Conservation (phyloP, 1,140 invertebrate species). For the Lanistes nyassanus region DNA sequence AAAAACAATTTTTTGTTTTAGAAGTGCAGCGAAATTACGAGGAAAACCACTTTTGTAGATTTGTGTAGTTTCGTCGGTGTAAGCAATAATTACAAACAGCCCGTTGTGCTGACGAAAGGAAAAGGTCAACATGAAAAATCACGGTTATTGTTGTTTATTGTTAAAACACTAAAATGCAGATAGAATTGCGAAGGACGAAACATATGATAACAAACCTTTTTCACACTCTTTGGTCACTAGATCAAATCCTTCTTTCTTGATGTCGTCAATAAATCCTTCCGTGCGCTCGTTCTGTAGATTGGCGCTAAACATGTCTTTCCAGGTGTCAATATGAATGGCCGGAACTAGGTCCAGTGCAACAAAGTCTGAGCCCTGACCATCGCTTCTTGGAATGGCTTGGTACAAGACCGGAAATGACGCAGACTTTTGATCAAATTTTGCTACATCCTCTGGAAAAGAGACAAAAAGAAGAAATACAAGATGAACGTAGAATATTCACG, state of each 20-base stretch:
- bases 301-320: neutral
- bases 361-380: neutral
- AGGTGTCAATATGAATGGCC: neutral
- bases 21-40: too few relatives aligned
- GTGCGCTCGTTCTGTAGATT: neutral
- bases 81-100: neutral
- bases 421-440: neutral
- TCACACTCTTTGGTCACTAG: constrained; percentile 11
- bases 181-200: neutral
- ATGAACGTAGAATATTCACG: too few relatives aligned
- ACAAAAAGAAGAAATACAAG: neutral
- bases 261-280: neutral
- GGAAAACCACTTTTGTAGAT: too few relatives aligned
- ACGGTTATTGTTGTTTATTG: neutral
- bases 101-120: neutral
- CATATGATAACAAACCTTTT: neutral
- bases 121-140: neutral
- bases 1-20: too few relatives aligned
- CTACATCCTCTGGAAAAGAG: neutral
- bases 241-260: constrained; percentile 10
- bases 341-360: constrained; percentile 12
- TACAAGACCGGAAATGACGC: constrained; percentile 2
- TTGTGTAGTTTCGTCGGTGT: neutral
- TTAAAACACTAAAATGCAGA: neutral
- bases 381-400: neutral